Conservation (phyloP, 2,888 invertebrate genomes). For the Drosophila dives region DNA sequence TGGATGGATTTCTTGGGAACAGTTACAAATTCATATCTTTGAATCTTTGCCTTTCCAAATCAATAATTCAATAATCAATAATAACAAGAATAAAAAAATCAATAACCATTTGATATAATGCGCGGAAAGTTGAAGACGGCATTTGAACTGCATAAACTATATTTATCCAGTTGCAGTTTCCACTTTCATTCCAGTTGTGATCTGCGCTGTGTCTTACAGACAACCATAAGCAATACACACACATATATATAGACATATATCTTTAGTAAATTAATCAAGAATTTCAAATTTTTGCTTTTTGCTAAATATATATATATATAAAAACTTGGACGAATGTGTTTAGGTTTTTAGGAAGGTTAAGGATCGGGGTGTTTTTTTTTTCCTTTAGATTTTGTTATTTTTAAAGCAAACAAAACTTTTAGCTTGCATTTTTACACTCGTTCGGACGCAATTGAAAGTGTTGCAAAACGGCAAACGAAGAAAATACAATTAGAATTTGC, state of each 20-base stretch:
- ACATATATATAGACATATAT: slow-evolving; percentile 11
- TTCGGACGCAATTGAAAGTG: slow-evolving; percentile 65
- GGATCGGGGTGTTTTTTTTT: slow-evolving; percentile 7
- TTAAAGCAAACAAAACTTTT: slow-evolving; percentile 36
- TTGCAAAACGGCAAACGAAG: slow-evolving; percentile 28
- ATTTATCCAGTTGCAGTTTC: slow-evolving; percentile 5
- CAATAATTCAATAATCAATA: slow-evolving; percentile 17
- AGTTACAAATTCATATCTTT: slow-evolving; percentile 5
- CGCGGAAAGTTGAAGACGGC: slow-evolving; percentile 9
- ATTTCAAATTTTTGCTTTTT: not conserved
- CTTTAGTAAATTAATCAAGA: slow-evolving; percentile 25
- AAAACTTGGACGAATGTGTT: slow-evolving; percentile 49
- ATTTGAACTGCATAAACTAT: not conserved
- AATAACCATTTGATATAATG: slow-evolving; percentile 32
- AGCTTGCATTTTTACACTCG: slow-evolving; percentile 16
- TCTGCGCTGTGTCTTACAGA: slow-evolving; percentile 52
- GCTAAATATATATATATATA: slow-evolving; percentile 23
- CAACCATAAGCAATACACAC: slow-evolving; percentile 40
- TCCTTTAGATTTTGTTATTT: not conserved
- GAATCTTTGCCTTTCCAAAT: slow-evolving; percentile 18
- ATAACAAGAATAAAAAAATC: slow-evolving; percentile 31
- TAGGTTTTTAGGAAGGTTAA: slow-evolving; percentile 57
- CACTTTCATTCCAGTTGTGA: not conserved
- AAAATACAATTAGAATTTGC: slow-evolving; percentile 8
- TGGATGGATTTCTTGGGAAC: slow-evolving; percentile 63